Percentiles rank a stretch among this genome's conserved stretches.
These are phyloP conservation scores for Geotrupes spiniger DNA, from an alignment of 2,888 invertebrate species.

Conservation along the genomic window DNA sequence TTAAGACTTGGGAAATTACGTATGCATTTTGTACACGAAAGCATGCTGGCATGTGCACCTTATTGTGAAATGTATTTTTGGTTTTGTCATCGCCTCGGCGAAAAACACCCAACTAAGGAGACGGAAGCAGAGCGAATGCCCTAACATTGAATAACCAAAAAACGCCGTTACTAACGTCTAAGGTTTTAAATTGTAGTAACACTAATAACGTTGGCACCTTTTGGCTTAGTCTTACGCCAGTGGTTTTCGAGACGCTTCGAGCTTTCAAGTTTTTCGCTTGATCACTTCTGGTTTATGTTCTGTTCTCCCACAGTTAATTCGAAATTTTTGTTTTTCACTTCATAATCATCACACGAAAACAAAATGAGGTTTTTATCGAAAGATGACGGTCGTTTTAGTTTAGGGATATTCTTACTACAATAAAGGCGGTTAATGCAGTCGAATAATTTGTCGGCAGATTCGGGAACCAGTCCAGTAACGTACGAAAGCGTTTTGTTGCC, in stretches of 20 bases:
- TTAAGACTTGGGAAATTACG: not conserved
- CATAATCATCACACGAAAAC: conserved; percentile 28
- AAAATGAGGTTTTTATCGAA: not conserved
- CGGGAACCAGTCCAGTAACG: conserved; percentile 37
- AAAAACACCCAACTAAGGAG: too few relatives aligned
- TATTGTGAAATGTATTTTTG: not conserved
- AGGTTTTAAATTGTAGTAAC: conserved; percentile 3
- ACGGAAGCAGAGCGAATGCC: too few relatives aligned
- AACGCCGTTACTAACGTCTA: too few relatives aligned
- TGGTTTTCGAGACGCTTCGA: conserved; percentile 22
- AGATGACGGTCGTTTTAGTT: not conserved
- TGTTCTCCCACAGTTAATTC: conserved; percentile 21
- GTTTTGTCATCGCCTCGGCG: conserved; percentile 4
- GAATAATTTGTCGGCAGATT: conserved; percentile 36
- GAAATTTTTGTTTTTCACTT: conserved; percentile 31
- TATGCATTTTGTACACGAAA: conserved; percentile 2
- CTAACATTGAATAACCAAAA: too few relatives aligned
- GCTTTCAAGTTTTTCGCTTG: conserved; percentile 32
- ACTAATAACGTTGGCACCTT: not conserved
- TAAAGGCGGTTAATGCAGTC: conserved; percentile 29
- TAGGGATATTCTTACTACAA: conserved; percentile 36
- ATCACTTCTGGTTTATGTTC: conserved; percentile 32
- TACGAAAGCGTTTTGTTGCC: conserved; percentile 46
- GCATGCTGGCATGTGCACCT: conserved; percentile 18
- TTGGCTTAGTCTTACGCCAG: conserved; percentile 9